Conservation (phyloP, 2,113 vertebrate species). For the Vulpes ferrilata region DNA sequence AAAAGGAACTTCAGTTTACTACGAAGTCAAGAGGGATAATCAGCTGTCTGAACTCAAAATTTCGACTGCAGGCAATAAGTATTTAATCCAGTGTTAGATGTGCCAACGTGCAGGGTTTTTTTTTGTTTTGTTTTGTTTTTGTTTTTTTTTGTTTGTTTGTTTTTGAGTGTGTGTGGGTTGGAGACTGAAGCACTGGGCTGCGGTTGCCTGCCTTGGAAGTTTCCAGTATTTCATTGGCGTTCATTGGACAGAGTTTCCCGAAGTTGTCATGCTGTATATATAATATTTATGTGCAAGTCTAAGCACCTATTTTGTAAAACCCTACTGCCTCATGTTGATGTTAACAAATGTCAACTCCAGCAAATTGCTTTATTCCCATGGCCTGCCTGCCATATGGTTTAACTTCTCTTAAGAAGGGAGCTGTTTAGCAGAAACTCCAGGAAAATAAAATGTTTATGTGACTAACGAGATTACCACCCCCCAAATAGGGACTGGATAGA, state of each 20-base stretch:
- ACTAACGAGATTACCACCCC: not conserved
- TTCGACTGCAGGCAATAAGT: constrained; percentile 27
- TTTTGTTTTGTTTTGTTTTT: too few species aligned
- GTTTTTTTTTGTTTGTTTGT: not conserved
- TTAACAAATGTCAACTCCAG: constrained; percentile 2
- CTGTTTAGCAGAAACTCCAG: constrained; percentile 34
- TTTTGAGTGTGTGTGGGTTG: constrained; percentile 28
- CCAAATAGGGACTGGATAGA: not conserved
- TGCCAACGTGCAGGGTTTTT: too few species aligned
- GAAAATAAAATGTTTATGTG: constrained; percentile 64
- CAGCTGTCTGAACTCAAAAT: constrained; percentile 29
- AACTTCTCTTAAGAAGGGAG: constrained; percentile 42
- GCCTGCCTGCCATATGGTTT: not conserved
- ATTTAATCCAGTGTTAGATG: not conserved
- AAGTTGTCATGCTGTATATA: not conserved
- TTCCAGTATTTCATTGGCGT: constrained; percentile 23
- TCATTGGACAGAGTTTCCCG: not conserved
- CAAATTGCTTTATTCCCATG: constrained; percentile 42
- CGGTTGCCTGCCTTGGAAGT: not conserved
- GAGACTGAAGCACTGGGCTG: constrained; percentile 2
- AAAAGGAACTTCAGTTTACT: not conserved
- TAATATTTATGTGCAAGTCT: constrained; percentile 33
- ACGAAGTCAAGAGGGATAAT: not conserved
- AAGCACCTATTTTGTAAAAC: constrained; percentile 38
- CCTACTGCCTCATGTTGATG: constrained; percentile 14